Evolutionary conservation across 2,797 vertebrate genomes (phyloP), one percentile per base, ranked within the genome.

Genomic region (Urophycis tenuis): DNA sequence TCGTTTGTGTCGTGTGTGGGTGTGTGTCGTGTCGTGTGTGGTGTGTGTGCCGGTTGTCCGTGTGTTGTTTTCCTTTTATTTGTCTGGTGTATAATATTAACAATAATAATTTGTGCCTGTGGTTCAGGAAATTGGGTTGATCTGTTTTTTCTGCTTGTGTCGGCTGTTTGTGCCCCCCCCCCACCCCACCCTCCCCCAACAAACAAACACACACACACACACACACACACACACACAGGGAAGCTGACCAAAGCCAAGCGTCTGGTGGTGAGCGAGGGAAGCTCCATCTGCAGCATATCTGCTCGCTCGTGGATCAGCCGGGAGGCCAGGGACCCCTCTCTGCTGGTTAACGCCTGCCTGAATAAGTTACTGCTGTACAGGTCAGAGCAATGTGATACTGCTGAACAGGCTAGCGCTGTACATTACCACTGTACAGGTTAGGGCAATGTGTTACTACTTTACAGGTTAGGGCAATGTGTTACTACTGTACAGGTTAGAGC

Each of bases 221-320:
- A 1, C 49, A 60, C 22, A 25, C 53, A 60, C 53, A 60, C 60
- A 12, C 72, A 60, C n/a, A 30, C 91, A 97, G 96, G 96, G 72
- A 96, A 96, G 86, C 92, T 97, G 87, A 97, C 95, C 33, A 97
- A 96, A 91, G 96, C 96, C 82, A 96, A 96, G 83, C 93, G 96
- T 0, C 91, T 97, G 89, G 93, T 97, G 88, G 95, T 97, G 74
- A 95, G 93, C 0, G 96, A 97, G 41, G 96, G 96, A 75, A 97
- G 95, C 85, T 93, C 95, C 72, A 93, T 98, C 89, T 95, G 95
- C 79, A 95, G 95, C 82, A 96, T 98, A 81, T 96, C 95, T 0
- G 95, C 96, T n/a, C 94, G 96, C 1, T 96, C 96, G 64, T 98
- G 96, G 96, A 96, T 97, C 83, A 98, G 96, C 84, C 91, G 96